Percentiles rank a stretch among this genome's conserved stretches.
phyloP scores from a whole-genome alignment of 37 sponge, comb jelly and placozoan species.

The Cladorhizidae sp. region DNA sequence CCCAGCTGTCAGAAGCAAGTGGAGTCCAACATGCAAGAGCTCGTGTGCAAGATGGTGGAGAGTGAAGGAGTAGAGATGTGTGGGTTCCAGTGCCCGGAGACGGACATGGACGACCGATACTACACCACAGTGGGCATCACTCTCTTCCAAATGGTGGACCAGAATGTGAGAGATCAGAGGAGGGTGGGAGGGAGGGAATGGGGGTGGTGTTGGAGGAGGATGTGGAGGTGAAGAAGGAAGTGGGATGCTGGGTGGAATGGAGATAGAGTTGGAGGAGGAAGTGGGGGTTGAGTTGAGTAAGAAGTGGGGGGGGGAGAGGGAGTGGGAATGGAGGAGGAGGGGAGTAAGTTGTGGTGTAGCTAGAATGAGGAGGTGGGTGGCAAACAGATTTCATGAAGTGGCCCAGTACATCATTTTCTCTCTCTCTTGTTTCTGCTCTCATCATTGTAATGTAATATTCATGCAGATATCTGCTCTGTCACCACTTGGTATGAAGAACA shows the following conservation, averaged over 20 bases:
- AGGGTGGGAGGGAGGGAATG: not conserved
- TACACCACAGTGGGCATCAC: slow-evolving; percentile 55
- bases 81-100: slow-evolving; percentile 44
- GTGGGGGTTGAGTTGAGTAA: not conserved
- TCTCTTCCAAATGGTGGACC: slow-evolving; percentile 66
- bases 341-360: too few relatives aligned
- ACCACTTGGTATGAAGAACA: slow-evolving; percentile 44
- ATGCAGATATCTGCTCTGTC: slow-evolving; percentile 56
- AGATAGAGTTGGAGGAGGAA: not conserved
- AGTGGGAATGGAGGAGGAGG: too few relatives aligned
- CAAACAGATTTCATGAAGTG: too few relatives aligned
- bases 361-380: too few relatives aligned
- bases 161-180: slow-evolving; percentile 34
- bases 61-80: slow-evolving; percentile 63
- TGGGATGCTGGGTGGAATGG: not conserved
- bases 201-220: not conserved
- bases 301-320: not conserved
- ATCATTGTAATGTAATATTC: too few relatives aligned
- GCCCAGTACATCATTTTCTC: not conserved
- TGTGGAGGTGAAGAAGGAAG: not conserved
- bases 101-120: slow-evolving; percentile 50
- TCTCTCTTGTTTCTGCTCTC: not conserved
- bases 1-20: slow-evolving; percentile 61
- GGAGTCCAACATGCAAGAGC: slow-evolving; percentile 37
- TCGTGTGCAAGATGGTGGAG: slow-evolving; percentile 46